Evolutionary conservation across 2,888 invertebrate species (phyloP).

Genomic region (Periphyllus acericola): DNA sequence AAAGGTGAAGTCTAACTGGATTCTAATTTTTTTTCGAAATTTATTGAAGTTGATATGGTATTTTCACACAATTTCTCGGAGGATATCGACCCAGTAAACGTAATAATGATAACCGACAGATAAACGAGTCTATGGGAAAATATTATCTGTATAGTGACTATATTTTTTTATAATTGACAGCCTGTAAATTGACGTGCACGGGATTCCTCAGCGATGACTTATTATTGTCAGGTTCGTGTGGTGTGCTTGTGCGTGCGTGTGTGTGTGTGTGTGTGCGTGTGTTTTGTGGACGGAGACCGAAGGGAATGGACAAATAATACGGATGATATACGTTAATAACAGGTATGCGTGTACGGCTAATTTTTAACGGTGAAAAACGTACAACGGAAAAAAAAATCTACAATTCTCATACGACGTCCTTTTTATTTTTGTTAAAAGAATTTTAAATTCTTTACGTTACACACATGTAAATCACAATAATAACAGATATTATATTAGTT

Average conservation of each 20-base stretch:
- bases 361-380: slow-evolving; percentile 53
- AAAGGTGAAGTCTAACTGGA: too few species aligned
- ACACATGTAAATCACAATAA: not conserved
- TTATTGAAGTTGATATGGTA: not conserved
- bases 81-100: slow-evolving; percentile 48
- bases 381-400: slow-evolving; percentile 4
- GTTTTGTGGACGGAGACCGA: not conserved
- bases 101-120: not conserved
- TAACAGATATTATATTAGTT: not conserved
- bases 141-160: not conserved
- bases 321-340: slow-evolving; percentile 45
- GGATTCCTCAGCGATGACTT: slow-evolving; percentile 48
- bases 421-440: not conserved
- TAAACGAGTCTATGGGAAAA: slow-evolving; percentile 43
- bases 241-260: not conserved
- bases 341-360: slow-evolving; percentile 27
- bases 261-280: not conserved
- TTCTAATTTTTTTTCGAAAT: not conserved
- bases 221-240: slow-evolving; percentile 36
- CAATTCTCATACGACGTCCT: slow-evolving; percentile 13
- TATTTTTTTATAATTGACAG: slow-evolving; percentile 51
- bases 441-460: not conserved
- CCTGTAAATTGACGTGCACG: slow-evolving; percentile 15
- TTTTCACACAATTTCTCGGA: slow-evolving; percentile 17
- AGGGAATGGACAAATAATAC: slow-evolving; percentile 21